Evolutionary conservation across 2,888 invertebrate species (phyloP).

Genomic region (Aporophyla lueneburgensis): DNA sequence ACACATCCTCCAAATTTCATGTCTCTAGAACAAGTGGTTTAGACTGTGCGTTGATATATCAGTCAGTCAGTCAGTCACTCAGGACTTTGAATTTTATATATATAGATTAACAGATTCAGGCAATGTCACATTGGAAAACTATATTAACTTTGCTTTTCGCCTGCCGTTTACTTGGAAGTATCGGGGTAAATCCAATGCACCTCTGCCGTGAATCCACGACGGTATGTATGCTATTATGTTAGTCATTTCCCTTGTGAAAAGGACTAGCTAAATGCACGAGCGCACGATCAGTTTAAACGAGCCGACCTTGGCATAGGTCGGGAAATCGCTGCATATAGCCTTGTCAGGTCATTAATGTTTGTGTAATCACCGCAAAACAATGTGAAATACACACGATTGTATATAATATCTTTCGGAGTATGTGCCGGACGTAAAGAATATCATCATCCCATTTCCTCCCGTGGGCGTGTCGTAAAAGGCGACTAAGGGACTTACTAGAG

Average conservation of each 20-base stretch:
- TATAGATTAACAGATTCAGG: background rate
- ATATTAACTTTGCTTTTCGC: background rate
- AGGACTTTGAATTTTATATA: too few relatives aligned
- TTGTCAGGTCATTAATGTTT: slow-evolving; percentile 48
- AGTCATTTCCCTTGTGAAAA: slow-evolving; percentile 62
- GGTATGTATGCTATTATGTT: slow-evolving; percentile 26
- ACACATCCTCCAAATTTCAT: too few relatives aligned
- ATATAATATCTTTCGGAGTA: too few relatives aligned
- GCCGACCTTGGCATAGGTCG: slow-evolving; percentile 55
- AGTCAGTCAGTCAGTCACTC: too few relatives aligned
- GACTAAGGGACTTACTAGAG: too few relatives aligned
- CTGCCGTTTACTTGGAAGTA: background rate
- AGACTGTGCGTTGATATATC: too few relatives aligned
- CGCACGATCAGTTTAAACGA: slow-evolving; percentile 49
- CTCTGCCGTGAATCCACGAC: background rate
- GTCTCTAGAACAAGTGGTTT: too few relatives aligned
- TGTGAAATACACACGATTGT: slow-evolving; percentile 9
- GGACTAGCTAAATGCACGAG: slow-evolving; percentile 21
- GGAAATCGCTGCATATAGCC: slow-evolving; percentile 52
- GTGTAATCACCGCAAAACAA: slow-evolving; percentile 29
- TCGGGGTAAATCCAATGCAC: background rate
- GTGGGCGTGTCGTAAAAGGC: too few relatives aligned
- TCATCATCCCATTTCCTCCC: too few relatives aligned
- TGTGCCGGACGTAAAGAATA: too few relatives aligned
- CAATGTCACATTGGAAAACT: background rate